These are phyloP conservation scores for Bos taurus DNA, from an alignment of 2,113 vertebrate genomes.

Conservation along the genomic window ARS-UCD2.0 NC_037357.1:15396001-15396500, in stretches of 20 bases:
- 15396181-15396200: background rate
- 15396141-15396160: background rate
- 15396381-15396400: background rate
- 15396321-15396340: background rate
- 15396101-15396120: background rate
- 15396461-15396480: background rate
- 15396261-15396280: background rate
- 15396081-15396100: background rate
- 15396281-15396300: background rate
- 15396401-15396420: background rate
- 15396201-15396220: background rate
- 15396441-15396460: background rate
- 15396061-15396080: background rate
- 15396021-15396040: background rate
- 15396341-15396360: background rate
- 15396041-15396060: background rate
- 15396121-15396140: background rate
- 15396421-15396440: background rate
- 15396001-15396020: background rate
- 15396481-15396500: background rate
- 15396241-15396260: background rate
- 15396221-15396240: background rate
- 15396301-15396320: background rate
- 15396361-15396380: background rate
- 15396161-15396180: background rate